Percentiles rank a stretch among this genome's conserved stretches.
Evolutionary conservation across 2,888 invertebrate genomes (phyloP).

Genomic region (Drosophila prostipennis): DNA sequence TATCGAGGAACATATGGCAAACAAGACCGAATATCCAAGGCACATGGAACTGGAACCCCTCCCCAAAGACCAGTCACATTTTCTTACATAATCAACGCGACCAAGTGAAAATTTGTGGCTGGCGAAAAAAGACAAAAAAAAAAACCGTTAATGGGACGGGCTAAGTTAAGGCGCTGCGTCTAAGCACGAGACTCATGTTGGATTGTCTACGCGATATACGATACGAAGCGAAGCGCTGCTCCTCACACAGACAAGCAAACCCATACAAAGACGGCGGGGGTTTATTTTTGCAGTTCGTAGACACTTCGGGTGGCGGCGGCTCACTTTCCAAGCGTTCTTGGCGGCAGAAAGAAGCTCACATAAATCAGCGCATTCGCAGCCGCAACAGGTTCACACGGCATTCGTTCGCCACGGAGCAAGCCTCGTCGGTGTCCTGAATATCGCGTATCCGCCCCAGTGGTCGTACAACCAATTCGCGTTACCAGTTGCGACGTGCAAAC

Average conservation of each 20-base stretch:
- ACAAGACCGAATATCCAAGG: constrained; percentile 42
- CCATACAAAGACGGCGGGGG: neutral
- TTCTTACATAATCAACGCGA: constrained; percentile 61
- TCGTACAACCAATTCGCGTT: neutral
- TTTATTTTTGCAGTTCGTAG: constrained; percentile 18
- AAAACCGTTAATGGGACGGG: constrained; percentile 5
- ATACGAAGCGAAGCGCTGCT: constrained; percentile 35
- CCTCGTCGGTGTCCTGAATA: constrained; percentile 52
- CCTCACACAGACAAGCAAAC: neutral
- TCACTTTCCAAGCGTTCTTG: constrained; percentile 40
- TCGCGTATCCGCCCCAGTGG: constrained; percentile 20
- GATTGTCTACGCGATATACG: constrained; percentile 48
- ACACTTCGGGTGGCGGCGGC: constrained; percentile 34
- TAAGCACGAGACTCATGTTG: constrained; percentile 75
- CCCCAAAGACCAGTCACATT: constrained; percentile 62
- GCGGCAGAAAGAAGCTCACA: constrained; percentile 48
- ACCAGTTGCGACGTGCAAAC: constrained; percentile 18
- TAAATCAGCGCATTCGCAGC: constrained; percentile 71
- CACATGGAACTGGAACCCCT: constrained; percentile 1
- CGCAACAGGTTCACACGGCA: constrained; percentile 79
- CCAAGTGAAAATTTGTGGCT: constrained; percentile 47
- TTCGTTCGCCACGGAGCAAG: constrained; percentile 72
- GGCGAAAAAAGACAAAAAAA: neutral
- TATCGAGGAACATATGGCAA: constrained; percentile 51
- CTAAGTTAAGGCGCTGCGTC: constrained; percentile 42